Evolutionary conservation across 37 sponge, comb jelly and placozoan genomes (phyloP).

Genomic region (Bolinopsis microptera): DNA sequence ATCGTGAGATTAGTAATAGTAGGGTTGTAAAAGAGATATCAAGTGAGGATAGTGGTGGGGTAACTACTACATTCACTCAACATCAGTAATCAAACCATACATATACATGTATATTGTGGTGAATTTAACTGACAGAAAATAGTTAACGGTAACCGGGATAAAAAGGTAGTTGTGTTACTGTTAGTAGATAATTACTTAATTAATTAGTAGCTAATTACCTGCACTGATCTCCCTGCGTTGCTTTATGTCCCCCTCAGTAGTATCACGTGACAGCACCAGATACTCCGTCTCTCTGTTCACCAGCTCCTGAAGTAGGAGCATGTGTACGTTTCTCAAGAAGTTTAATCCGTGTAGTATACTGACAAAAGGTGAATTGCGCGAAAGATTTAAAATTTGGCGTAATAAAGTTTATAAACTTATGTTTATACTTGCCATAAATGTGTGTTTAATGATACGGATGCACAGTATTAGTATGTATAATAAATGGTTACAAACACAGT

Average conservation of each 20-base stretch:
- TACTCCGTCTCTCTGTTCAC: conserved; percentile 82
- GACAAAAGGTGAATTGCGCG: background rate
- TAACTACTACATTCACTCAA: no score
- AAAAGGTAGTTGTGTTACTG: no score
- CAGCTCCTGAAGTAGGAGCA: conserved; percentile 70
- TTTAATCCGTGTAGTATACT: background rate
- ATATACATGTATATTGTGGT: no score
- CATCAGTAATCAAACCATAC: no score
- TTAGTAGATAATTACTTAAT: no score
- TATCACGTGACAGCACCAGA: conserved; percentile 81
- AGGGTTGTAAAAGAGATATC: background rate
- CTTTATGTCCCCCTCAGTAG: conserved; percentile 90
- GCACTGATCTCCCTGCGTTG: conserved; percentile 84
- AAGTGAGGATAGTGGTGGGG: background rate
- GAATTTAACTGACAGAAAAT: no score
- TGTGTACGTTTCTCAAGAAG: no score
- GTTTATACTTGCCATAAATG: no score
- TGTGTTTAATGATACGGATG: no score
- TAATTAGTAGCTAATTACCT: no score
- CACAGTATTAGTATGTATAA: no score
- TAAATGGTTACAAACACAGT: conserved; percentile 78
- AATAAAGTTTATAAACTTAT: background rate
- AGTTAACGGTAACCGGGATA: no score
- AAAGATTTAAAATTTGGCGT: background rate
- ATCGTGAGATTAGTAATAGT: background rate